Conservation (phyloP, 2,113 vertebrate genomes). For the Gymnogyps californianus region DNA sequence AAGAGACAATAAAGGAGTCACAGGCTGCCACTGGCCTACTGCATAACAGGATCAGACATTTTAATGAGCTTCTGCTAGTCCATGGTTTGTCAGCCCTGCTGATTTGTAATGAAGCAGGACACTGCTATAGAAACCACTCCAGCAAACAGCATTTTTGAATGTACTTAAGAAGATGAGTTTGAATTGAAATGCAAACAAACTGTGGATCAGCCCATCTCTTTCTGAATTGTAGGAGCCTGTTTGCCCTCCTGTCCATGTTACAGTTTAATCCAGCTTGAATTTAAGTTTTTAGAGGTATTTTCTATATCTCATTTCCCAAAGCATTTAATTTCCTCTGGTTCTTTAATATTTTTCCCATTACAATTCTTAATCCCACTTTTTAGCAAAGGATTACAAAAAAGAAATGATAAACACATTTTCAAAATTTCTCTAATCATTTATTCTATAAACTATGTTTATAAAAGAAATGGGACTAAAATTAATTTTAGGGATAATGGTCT, state of each 20-base stretch:
- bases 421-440: not conserved
- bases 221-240: not conserved
- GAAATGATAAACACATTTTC: not conserved
- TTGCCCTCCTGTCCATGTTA: not conserved
- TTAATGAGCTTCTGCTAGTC: slow-evolving; percentile 57
- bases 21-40: slow-evolving; percentile 14
- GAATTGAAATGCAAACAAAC: slow-evolving; percentile 56
- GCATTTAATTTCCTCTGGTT: not conserved
- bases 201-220: not conserved
- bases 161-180: slow-evolving; percentile 15
- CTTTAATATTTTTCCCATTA: not conserved
- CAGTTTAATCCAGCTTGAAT: not conserved
- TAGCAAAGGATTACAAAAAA: not conserved
- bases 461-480: not conserved
- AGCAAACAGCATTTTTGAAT: not conserved
- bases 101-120: slow-evolving; percentile 49
- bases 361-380: not conserved
- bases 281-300: not conserved
- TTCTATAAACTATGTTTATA: not conserved
- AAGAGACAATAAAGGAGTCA: slow-evolving; percentile 26
- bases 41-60: slow-evolving; percentile 55
- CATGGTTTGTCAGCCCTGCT: slow-evolving; percentile 1
- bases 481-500: not conserved
- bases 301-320: not conserved
- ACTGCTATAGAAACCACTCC: slow-evolving; percentile 51